phyloP scores from a whole-genome alignment of 2,797 vertebrate species.

The Pangasius sanitwongsei region DNA sequence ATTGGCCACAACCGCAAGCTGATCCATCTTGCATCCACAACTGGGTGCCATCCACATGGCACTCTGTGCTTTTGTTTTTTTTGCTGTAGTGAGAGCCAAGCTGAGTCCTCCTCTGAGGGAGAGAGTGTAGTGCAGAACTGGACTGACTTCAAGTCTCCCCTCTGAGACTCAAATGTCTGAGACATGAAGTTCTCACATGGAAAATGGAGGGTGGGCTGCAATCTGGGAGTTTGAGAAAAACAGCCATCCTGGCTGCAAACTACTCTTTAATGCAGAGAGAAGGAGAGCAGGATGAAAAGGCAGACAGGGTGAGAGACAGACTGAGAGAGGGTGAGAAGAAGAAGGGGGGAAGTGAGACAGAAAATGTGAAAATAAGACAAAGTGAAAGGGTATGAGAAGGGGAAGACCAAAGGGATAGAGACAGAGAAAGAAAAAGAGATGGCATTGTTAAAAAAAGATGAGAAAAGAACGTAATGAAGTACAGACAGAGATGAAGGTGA shows the following conservation, averaged over 20 bases:
- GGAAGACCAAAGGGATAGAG: not conserved
- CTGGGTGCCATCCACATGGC: constrained; percentile 21
- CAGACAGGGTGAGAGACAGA: constrained; percentile 1
- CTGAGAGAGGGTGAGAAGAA: constrained; percentile 1
- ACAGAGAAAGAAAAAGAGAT: not conserved
- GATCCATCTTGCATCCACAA: constrained; percentile 33
- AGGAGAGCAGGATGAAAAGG: not conserved
- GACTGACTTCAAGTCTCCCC: constrained; percentile 34
- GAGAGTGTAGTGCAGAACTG: constrained; percentile 21
- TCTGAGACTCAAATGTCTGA: constrained; percentile 42
- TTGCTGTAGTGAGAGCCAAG: not conserved
- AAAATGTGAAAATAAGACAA: not conserved
- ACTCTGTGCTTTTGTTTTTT: not conserved
- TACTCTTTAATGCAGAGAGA: constrained; percentile 23
- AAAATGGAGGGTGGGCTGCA: constrained; percentile 51
- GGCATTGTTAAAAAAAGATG: not conserved
- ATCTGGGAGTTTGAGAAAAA: constrained; percentile 54
- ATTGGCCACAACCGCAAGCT: constrained; percentile 55
- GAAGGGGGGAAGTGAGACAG: not conserved
- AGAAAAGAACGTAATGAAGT: not conserved
- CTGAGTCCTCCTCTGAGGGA: constrained; percentile 55
- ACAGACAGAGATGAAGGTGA: not conserved
- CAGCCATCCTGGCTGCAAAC: constrained; percentile 19
- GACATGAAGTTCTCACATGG: constrained; percentile 50
- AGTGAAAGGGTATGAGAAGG: constrained; percentile 35